A percentile compares a stretch with the other conserved stretches of the same genome.
These are phyloP conservation scores for Melanostoma mellinum DNA, from an alignment of 2,888 invertebrate genomes.

Conservation along the genomic window DNA sequence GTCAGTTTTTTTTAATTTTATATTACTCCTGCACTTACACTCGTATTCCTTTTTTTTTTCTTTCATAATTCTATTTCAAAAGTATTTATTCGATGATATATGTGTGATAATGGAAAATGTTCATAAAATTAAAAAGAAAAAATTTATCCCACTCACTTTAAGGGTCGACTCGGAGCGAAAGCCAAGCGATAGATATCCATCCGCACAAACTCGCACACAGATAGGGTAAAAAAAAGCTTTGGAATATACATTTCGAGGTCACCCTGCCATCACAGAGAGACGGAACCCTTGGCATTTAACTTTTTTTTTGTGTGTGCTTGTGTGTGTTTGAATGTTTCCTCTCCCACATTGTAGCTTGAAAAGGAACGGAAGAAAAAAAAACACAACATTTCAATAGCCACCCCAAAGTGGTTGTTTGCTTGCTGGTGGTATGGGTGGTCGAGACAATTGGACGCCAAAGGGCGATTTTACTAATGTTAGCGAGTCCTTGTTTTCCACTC, in stretches of 20 bases:
- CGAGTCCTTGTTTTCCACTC: conserved; percentile 24
- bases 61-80: conserved; percentile 12
- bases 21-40: background rate
- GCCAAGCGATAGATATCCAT: background rate
- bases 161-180: conserved; percentile 14
- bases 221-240: conserved; percentile 39
- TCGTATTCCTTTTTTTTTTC: conserved; percentile 4
- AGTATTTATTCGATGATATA: conserved; percentile 34
- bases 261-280: conserved; percentile 14
- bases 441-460: conserved; percentile 72
- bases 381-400: conserved; percentile 56
- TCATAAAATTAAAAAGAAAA: conserved; percentile 5
- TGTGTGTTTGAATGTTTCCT: background rate
- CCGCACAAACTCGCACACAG: background rate
- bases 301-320: conserved; percentile 9
- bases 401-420: conserved; percentile 51
- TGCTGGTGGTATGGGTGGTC: conserved; percentile 60
- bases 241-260: conserved; percentile 60
- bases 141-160: conserved; percentile 30
- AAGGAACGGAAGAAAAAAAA: background rate
- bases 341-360: background rate
- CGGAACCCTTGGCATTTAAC: conserved; percentile 63
- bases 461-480: conserved; percentile 56
- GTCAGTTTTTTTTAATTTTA: conserved; percentile 39
- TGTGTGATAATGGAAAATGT: conserved; percentile 37